Base-by-base conservation (phyloP, 2,888 invertebrate genomes). In the Mongoloraphidia duomilia region DNA sequence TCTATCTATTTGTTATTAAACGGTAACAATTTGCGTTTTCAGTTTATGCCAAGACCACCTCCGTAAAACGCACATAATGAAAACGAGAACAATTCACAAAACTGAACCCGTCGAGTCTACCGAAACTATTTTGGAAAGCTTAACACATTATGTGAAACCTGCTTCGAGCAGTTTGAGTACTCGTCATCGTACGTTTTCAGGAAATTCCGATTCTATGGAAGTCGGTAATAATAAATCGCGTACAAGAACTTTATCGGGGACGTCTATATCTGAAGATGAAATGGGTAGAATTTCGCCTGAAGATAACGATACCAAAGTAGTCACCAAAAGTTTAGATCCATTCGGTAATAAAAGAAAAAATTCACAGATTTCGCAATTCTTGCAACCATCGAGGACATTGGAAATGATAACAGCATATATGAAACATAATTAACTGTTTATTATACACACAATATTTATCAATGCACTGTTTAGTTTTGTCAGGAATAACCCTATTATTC, bases 1-100 rank as follows among this genome's bases (percentile, higher is more conserved):
- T n/a, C n/a, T 17, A 17, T 2, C 17, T 17, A 4, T 3, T 17
- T 17, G 4, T 17, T 17, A 37, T 35, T 46, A 26, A 14, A 26
- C n/a, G n/a, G 26, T 35, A 43, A 13, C 26, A 39, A 33, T 51
- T 12, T 44, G 4, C 38, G 39, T 51, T 26, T 61, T 61, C 43
- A 81, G 80, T 14, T 79, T 79, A 56, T 86, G 85, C 60, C 66
- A 75, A 41, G 83, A 84, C 54, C 85, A 86, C 63, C 75, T 79
- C 14, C 73, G 81, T 41, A 77, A 77, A 60, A 73, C 79, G 1
- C 77, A 81, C 56, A 60, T 82, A 41, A 70, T 74, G 9, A 73
- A 80, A 56, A 80, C 81, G 38, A 74, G 77, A 49, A 71, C 77
- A 5, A 72, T 74, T 40, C 70, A 79, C 1, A 77, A 78, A 54